A percentile compares a stretch with the other conserved stretches of the same genome.
These are phyloP conservation scores for Rhagoletis zephyria DNA, from an alignment of 1,140 invertebrate species.

Conservation along the genomic window DNA sequence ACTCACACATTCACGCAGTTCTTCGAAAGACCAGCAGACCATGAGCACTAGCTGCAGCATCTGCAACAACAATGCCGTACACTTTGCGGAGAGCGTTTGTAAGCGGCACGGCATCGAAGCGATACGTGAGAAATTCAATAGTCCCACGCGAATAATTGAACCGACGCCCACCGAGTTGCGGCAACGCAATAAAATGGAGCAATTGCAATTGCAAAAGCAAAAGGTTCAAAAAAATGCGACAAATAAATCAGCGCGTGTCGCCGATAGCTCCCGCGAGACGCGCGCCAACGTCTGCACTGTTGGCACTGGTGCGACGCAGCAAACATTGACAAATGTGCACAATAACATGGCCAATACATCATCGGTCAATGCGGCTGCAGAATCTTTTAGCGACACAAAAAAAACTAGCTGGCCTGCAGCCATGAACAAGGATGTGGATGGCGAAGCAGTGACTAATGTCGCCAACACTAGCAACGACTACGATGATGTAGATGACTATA, in stretches of 20 bases:
- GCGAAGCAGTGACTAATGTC: neutral
- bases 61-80: constrained; percentile 55
- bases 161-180: constrained; percentile 58
- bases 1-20: constrained; percentile 41
- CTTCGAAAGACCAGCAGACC: constrained; percentile 10
- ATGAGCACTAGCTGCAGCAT: constrained; percentile 19
- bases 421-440: neutral
- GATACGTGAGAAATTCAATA: constrained; percentile 67
- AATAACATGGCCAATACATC: constrained; percentile 54
- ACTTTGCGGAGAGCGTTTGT: constrained; percentile 58
- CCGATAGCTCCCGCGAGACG: constrained; percentile 43
- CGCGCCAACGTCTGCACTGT: neutral
- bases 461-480: neutral
- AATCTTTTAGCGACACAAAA: neutral
- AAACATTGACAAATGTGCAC: constrained; percentile 51
- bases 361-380: constrained; percentile 40
- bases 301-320: constrained; percentile 26
- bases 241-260: constrained; percentile 51
- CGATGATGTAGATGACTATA: constrained; percentile 13
- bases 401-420: constrained; percentile 3
- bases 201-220: constrained; percentile 41
- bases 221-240: constrained; percentile 43
- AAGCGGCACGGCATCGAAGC: constrained; percentile 63
- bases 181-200: constrained; percentile 40
- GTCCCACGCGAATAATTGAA: constrained; percentile 65